phyloP scores from a whole-genome alignment of 2,113 vertebrate species.

The rabbit (Oryctolagus cuniculus) region mOryCun1.1 NC_091453.1:66635501-66636000 shows the following conservation, averaged over 20 bases:
- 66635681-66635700: conserved; percentile 14
- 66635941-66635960: conserved; percentile 61
- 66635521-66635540: neutral
- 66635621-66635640: conserved; percentile 13
- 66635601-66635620: conserved; percentile 12
- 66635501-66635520: conserved; percentile 37
- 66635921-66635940: conserved; percentile 26
- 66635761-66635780: conserved; percentile 21
- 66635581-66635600: conserved; percentile 11
- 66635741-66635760: conserved; percentile 51
- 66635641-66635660: conserved; percentile 19
- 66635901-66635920: conserved; percentile 31
- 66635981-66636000: neutral
- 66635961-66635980: conserved; percentile 60
- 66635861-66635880: conserved; percentile 51
- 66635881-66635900: conserved; percentile 40
- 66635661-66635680: conserved; percentile 41
- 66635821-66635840: conserved; percentile 58
- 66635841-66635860: conserved; percentile 60
- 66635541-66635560: neutral
- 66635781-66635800: conserved; percentile 45
- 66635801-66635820: conserved; percentile 49
- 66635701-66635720: conserved; percentile 24
- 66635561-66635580: neutral
- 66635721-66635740: conserved; percentile 49